These are phyloP conservation scores for Ciona savignyi DNA, from an alignment of 23 tunicate species.

Conservation along the genomic window DNA sequence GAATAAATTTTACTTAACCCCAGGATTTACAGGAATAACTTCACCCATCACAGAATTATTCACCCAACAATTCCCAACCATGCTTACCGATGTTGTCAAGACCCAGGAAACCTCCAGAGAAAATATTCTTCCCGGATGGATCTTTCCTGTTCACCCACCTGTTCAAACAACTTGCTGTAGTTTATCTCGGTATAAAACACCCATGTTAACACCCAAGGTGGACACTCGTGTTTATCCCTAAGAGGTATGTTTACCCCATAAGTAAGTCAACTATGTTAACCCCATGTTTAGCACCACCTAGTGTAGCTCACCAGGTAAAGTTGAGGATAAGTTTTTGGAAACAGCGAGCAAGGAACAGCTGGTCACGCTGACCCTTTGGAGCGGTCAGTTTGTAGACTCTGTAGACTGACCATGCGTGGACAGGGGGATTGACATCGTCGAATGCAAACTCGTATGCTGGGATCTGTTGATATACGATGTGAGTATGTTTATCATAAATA, in stretches of 20 bases:
- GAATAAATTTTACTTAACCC: too few species aligned
- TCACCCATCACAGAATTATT: background rate
- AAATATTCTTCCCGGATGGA: slow-evolving; percentile 79
- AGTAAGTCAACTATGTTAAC: background rate
- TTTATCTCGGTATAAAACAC: too few species aligned
- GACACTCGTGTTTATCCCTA: too few species aligned
- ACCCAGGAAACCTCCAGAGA: slow-evolving; percentile 94
- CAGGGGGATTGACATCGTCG: slow-evolving; percentile 94
- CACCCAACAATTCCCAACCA: too few species aligned
- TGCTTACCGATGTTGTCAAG: slow-evolving; percentile 83
- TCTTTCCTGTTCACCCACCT: slow-evolving; percentile 99
- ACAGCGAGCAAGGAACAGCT: slow-evolving; percentile 54
- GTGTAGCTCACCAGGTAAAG: slow-evolving; percentile 76
- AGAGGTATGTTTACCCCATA: too few species aligned
- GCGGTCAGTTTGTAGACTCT: slow-evolving; percentile 87
- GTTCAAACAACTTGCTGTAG: too few species aligned
- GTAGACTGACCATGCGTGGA: slow-evolving; percentile 91
- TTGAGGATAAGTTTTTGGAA: slow-evolving; percentile 82
- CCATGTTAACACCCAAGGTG: too few species aligned
- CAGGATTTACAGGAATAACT: too few species aligned
- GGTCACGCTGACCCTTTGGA: slow-evolving; percentile 86
- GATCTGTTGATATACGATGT: slow-evolving; percentile 60
- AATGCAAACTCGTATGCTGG: slow-evolving; percentile 97
- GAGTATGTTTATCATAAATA: too few species aligned
- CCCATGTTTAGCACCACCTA: background rate